Percentiles rank a stretch among this genome's conserved stretches.
Evolutionary conservation across 2,888 invertebrate genomes (phyloP).

Genomic region (Hermodice carunculata): DNA sequence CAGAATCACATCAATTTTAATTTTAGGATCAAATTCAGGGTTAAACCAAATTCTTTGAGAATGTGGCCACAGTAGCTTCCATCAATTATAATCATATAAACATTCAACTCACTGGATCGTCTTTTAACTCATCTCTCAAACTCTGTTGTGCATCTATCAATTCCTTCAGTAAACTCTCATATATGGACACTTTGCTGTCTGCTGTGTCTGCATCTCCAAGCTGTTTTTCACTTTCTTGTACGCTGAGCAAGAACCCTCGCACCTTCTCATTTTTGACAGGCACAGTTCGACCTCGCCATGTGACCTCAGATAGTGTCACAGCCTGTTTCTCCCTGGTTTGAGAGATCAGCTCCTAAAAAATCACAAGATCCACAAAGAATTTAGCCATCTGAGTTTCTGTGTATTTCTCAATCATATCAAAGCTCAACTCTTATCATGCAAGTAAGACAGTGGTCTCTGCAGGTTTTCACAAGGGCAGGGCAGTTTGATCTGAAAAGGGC

Average conservation of each 20-base stretch:
- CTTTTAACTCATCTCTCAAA: conserved; percentile 79
- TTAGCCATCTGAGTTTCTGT: too few relatives aligned
- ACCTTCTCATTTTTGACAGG: conserved; percentile 83
- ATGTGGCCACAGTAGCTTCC: too few relatives aligned
- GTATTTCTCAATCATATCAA: too few relatives aligned
- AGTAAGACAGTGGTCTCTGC: too few relatives aligned
- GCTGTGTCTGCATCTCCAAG: conserved; percentile 61
- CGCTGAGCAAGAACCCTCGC: conserved; percentile 61
- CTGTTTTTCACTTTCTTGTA: conserved; percentile 62
- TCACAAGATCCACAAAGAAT: too few relatives aligned
- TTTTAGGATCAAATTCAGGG: too few relatives aligned
- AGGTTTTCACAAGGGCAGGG: too few relatives aligned
- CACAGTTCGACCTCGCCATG: conserved; percentile 82
- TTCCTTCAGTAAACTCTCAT: conserved; percentile 93
- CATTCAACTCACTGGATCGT: conserved; percentile 70
- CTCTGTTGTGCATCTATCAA: conserved; percentile 93
- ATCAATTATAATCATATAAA: neutral
- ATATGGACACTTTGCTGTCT: conserved; percentile 82
- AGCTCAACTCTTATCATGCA: too few relatives aligned
- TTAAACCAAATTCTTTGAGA: too few relatives aligned
- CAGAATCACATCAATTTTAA: too few relatives aligned
- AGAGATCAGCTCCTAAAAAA: conserved; percentile 79
- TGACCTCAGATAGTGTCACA: conserved; percentile 85
- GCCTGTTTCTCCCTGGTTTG: conserved; percentile 86
- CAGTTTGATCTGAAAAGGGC: too few relatives aligned